Base-by-base conservation (phyloP, 2,797 vertebrate genomes). In the Urophycis tenuis region DNA sequence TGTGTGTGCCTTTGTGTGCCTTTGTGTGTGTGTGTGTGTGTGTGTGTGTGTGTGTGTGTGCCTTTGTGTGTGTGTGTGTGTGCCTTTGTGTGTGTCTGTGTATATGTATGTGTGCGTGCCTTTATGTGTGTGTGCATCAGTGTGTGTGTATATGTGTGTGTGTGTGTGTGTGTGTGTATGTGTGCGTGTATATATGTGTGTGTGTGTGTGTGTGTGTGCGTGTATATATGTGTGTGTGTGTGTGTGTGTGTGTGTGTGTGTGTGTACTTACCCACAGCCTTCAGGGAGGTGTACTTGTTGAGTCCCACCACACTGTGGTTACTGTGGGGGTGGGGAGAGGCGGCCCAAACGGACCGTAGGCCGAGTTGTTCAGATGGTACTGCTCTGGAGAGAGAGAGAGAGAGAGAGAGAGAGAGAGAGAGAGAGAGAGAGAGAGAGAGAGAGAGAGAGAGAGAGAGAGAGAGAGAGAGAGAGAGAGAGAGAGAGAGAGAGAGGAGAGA, bases 211-310 rank as follows among this genome's bases (percentile, higher is more conserved):
- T 75, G 73, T 35, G 70, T 78, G 74, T 75, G 75, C 14, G 0
- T 12, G 3, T 39, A 12, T 12, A 2, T 41, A 12, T 39, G 36
- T 39, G 36, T 7, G 3, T 39, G 36, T 14, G 1, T 41, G 39
- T 6, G 39, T 15, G 11, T 14, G 11, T 15, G 39, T 41, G 39
- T 41, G 39, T 14, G 39, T 3, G 39, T 41, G 39, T 83, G 81
- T 72, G 32, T 53, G 71, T 80, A 86, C 96, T 95, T 93, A 98
- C 97, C 96, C 75, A 95, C 93, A 32, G 94, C 94, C 90, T 95
- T 95, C 22, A 96, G 93, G 5, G 95, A 94, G 79, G 93, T 88
- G 17, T 95, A 96, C 83, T 96, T 93, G 87, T 93, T 83, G 53
- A 95, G 94, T 74, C 92, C 91, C 0, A 91, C 89, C 1, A 89